Evolutionary conservation across 2,888 invertebrate species (phyloP).

Genomic region (Pasiphila rectangulata): DNA sequence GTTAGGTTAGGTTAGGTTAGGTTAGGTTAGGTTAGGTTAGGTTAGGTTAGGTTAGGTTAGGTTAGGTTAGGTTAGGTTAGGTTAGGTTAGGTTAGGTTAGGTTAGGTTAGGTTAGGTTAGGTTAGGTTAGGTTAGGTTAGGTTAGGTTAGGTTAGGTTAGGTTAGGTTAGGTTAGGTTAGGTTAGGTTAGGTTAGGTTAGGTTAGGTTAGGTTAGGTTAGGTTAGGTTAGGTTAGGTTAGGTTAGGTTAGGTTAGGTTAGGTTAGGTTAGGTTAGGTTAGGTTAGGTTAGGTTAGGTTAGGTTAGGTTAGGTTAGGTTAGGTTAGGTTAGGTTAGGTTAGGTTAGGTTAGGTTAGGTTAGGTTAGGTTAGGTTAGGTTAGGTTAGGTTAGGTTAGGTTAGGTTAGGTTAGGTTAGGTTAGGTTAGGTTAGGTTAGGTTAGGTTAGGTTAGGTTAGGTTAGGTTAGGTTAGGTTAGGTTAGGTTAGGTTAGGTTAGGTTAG

Average conservation of each 20-base stretch:
- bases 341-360: conserved; percentile 31
- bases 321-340: conserved; percentile 22
- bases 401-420: too few species aligned
- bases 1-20: conserved; percentile 28
- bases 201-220: conserved; percentile 30
- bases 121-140: conserved; percentile 28
- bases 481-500: conserved; percentile 25
- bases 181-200: conserved; percentile 29
- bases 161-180: conserved; percentile 27
- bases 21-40: conserved; percentile 33
- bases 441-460: conserved; percentile 24
- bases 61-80: conserved; percentile 32
- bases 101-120: conserved; percentile 31
- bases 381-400: too few species aligned
- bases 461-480: conserved; percentile 26
- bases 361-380: conserved; percentile 30
- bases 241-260: conserved; percentile 29
- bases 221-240: conserved; percentile 29
- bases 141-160: conserved; percentile 30
- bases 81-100: conserved; percentile 33
- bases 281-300: conserved; percentile 31
- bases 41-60: conserved; percentile 29
- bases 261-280: conserved; percentile 27
- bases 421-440: conserved; percentile 23
- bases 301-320: conserved; percentile 29